phyloP scores from a whole-genome alignment of 2,888 invertebrate species.

The Chymomyza fuscimana region DNA sequence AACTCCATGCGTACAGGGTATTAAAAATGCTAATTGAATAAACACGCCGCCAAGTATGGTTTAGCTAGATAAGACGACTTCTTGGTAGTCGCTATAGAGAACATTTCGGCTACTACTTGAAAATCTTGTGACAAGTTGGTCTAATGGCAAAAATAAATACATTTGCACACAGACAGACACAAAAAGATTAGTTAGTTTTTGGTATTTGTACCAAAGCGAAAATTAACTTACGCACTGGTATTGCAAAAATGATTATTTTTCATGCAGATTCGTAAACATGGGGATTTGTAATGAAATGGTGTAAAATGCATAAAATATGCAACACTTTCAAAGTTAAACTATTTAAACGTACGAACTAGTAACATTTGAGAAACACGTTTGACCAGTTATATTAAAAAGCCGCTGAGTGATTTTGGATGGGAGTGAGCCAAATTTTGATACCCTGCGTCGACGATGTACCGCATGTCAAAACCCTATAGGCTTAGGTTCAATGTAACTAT shows the following conservation, averaged over 20 bases:
- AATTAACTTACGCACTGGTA: neutral
- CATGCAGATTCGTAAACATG: neutral
- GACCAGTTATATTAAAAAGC: neutral
- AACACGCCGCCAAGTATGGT: constrained; percentile 54
- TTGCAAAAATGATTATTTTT: neutral
- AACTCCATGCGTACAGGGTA: neutral
- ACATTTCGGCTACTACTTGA: neutral
- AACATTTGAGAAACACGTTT: neutral
- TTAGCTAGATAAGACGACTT: neutral
- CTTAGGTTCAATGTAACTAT: too few species aligned
- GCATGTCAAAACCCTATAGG: too few species aligned
- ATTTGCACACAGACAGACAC: neutral
- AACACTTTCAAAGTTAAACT: neutral
- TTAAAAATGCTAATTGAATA: constrained; percentile 61
- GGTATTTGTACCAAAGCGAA: constrained; percentile 3
- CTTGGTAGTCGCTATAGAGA: neutral
- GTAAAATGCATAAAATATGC: neutral
- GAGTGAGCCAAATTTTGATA: neutral
- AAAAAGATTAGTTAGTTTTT: neutral
- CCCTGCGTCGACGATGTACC: neutral
- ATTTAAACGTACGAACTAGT: neutral
- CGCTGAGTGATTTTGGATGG: neutral
- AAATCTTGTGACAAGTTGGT: neutral
- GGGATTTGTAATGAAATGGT: neutral
- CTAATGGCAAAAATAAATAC: constrained; percentile 7